A percentile compares a stretch with the other conserved stretches of the same genome.
Evolutionary conservation across 92 coral and sea anemone species (phyloP).

Genomic region (Epizoanthus illoricatus): DNA sequence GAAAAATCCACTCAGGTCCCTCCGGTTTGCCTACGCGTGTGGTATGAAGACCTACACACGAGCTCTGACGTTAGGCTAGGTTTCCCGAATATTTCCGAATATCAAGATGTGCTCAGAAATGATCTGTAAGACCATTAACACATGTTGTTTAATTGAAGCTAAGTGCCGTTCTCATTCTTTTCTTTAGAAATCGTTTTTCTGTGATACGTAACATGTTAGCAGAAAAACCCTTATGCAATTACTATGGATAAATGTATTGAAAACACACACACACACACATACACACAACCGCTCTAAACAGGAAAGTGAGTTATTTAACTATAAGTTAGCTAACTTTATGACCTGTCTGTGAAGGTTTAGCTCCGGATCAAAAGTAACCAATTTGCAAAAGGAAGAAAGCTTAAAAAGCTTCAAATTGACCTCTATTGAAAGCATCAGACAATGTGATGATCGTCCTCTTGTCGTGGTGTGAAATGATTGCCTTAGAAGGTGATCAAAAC

Average conservation of each 20-base stretch:
- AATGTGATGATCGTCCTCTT: slow-evolving; percentile 49
- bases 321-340: neutral
- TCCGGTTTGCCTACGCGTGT: slow-evolving; percentile 39
- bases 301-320: slow-evolving; percentile 4
- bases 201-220: slow-evolving; percentile 38
- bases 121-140: slow-evolving; percentile 66
- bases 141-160: slow-evolving; percentile 89
- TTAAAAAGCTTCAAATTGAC: slow-evolving; percentile 45
- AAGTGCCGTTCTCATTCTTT: slow-evolving; percentile 64
- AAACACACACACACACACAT: neutral
- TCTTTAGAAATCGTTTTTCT: slow-evolving; percentile 36
- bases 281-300: slow-evolving; percentile 15
- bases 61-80: slow-evolving; percentile 33
- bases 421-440: slow-evolving; percentile 57
- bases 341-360: neutral
- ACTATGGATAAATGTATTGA: slow-evolving; percentile 32
- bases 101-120: slow-evolving; percentile 36
- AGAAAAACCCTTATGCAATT: slow-evolving; percentile 31
- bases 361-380: slow-evolving; percentile 21
- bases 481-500: slow-evolving; percentile 38
- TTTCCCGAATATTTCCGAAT: slow-evolving; percentile 30
- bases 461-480: slow-evolving; percentile 53
- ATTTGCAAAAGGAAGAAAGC: slow-evolving; percentile 18
- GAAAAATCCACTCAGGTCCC: slow-evolving; percentile 6
- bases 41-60: slow-evolving; percentile 23